Percentiles rank a stretch among this genome's conserved stretches.
These are phyloP conservation scores for Drosophila truncata DNA, from an alignment of 1,140 invertebrate species.

Conservation along the genomic window DNA sequence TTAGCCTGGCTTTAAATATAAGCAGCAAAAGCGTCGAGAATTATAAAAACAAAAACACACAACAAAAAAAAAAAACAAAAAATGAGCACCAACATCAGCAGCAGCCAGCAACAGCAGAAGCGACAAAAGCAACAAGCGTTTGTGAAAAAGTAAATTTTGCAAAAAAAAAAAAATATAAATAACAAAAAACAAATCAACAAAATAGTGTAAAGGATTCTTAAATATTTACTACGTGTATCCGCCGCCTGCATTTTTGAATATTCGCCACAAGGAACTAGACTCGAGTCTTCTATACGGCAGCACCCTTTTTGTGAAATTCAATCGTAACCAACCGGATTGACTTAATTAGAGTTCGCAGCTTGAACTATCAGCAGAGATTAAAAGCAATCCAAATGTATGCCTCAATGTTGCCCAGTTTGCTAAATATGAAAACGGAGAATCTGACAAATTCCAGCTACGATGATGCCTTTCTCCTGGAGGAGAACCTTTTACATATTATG, in stretches of 20 bases:
- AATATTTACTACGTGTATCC: constrained; percentile 61
- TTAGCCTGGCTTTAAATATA: constrained; percentile 22
- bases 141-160: constrained; percentile 64
- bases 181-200: neutral
- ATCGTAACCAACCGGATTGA: constrained; percentile 27
- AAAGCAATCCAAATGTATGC: constrained; percentile 59
- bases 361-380: constrained; percentile 37
- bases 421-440: constrained; percentile 83
- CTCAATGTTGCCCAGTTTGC: constrained; percentile 78
- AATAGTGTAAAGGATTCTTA: constrained; percentile 71
- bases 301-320: neutral
- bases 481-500: constrained; percentile 81
- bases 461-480: constrained; percentile 75
- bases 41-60: constrained; percentile 34
- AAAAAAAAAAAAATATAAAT: neutral
- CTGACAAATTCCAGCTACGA: constrained; percentile 76
- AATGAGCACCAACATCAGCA: constrained; percentile 47
- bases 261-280: constrained; percentile 24
- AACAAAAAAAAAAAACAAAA: too few relatives aligned
- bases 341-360: constrained; percentile 1
- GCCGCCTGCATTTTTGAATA: constrained; percentile 13
- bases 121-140: constrained; percentile 52
- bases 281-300: neutral
- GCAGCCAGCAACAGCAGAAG: constrained; percentile 32
- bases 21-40: constrained; percentile 30